Base-by-base conservation (phyloP, 2,888 invertebrate genomes). In the Parascotia fuliginaria region DNA sequence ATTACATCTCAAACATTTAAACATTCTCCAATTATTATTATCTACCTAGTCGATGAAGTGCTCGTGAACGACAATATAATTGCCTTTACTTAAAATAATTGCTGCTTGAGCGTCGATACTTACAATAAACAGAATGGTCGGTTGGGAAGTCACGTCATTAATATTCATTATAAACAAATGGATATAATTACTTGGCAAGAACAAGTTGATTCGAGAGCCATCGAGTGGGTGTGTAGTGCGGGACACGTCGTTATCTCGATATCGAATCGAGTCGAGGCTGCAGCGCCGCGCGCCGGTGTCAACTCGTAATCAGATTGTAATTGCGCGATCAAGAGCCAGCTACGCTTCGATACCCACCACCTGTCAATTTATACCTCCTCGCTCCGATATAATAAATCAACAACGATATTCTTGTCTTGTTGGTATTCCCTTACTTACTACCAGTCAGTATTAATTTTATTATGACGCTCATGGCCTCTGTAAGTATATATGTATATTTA, bases 161-260 rank as follows among this genome's bases (percentile, higher is more conserved):
- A 85, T 87, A 85, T 87, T 89, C 85, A 89, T 89, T 88, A 87
- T 81, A 86, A 83, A 86, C 87, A 89, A 89, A 89, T 88, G 85
- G 85, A 83, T 89, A 87, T 89, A 89, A 90, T 90, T 88, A 89
- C 78, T 83, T 70, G 75, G 76, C 77, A 78, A 83, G 86, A 84
- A 85, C 85, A 77, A 87, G 88, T 86, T 73, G 81, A 75, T 78
- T 81, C 77, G 81, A 84, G 83, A 81, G 84, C 69, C 58, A 76
- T 80, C 73, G 80, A 85, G 86, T 83, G 82, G 83, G 79, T 75
- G 81, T 75, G 77, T 72, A 77, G 81, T 75, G 80, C 70, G 77
- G 80, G 82, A 80, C 77, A 79, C 77, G 75, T 89, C 83, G 83
- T 88, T 89, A 89, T 87, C 88, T 84, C 81, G 76, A 76, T 80